A percentile compares a stretch with the other conserved stretches of the same genome.
These are phyloP conservation scores for Drymonia ruficornis DNA, from an alignment of 2,888 invertebrate species.

Conservation along the genomic window DNA sequence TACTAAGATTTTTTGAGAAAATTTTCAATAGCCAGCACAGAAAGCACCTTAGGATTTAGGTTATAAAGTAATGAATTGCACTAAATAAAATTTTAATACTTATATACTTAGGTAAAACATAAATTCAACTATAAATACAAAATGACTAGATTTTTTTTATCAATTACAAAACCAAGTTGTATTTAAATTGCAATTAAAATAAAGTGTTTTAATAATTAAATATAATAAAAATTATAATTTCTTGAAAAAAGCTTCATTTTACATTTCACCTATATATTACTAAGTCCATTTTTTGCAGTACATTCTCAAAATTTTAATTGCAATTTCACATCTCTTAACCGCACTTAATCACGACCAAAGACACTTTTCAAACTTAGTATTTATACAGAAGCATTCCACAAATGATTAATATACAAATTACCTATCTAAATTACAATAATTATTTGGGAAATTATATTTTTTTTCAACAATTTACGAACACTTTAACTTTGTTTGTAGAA, in stretches of 20 bases:
- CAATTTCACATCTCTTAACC: background rate
- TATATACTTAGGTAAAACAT: background rate
- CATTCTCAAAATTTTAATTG: background rate
- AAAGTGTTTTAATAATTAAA: too few species aligned
- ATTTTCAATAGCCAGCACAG: background rate
- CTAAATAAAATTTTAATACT: background rate
- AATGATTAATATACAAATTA: slow-evolving; percentile 50
- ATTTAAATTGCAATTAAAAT: too few species aligned
- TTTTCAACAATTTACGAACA: slow-evolving; percentile 1
- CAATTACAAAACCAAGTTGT: background rate
- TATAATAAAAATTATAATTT: too few species aligned
- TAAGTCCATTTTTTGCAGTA: background rate
- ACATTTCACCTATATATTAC: too few species aligned
- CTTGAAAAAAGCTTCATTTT: too few species aligned
- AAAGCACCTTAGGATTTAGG: background rate
- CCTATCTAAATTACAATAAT: slow-evolving; percentile 51
- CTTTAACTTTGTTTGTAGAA: background rate
- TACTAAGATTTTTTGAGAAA: too few species aligned
- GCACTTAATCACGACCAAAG: background rate
- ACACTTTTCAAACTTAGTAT: slow-evolving; percentile 1
- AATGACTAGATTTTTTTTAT: slow-evolving; percentile 3
- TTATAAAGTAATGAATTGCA: background rate
- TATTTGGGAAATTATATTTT: background rate
- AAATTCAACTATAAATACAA: background rate
- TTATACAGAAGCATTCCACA: slow-evolving; percentile 12